Evolutionary conservation across 2,113 vertebrate genomes (phyloP), one percentile per base, ranked within the genome.

Genomic region (Mesoclemmys tuberculata): DNA sequence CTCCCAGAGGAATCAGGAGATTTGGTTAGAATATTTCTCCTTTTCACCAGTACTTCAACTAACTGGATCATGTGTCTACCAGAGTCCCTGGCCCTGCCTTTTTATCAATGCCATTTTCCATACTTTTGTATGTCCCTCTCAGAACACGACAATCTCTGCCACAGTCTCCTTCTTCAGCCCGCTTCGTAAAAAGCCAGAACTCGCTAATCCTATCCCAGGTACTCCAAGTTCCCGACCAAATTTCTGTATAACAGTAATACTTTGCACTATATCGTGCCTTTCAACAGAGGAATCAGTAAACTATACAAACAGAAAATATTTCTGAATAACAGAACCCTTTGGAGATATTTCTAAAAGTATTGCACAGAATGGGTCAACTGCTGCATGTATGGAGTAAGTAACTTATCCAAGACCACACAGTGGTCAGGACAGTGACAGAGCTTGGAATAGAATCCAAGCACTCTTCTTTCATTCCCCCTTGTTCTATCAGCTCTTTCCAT

Each of bases 1-100:
- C 48, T 44, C 2, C 38, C 51, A 31, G 29, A 88, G 74, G 80
- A 89, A 89, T 3, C 29, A 71, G 52, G 84, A 87, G 0, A 9
- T 54, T 44, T 56, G 12, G 56, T 22, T n/a, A 56, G 2, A 1
- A 0, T 2, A 48, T 7, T 68, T 58, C 6, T 2, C 51, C 48
- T 0, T 46, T 44, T 84, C 80, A 91, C 89, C 18, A 80, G 5
- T 1, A 84, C 3, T 35, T 80, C 3, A 2, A 82, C 46, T 49
- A 29, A 54, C 2, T 68, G 61, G 7, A 35, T 61, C 58, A 35
- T 16, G 6, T 61, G 27, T 61, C 12, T 61, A 61, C 2, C 13
- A 68, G 35, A n/a, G 8, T 6, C 35, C 18, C 31, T 68, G 61
- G 61, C 5, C 35, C 38, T 64, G 1, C 61, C 44, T 24, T 4